Conservation (phyloP, 2,888 invertebrate genomes). For the Caenorhabditis imperialis region DNA sequence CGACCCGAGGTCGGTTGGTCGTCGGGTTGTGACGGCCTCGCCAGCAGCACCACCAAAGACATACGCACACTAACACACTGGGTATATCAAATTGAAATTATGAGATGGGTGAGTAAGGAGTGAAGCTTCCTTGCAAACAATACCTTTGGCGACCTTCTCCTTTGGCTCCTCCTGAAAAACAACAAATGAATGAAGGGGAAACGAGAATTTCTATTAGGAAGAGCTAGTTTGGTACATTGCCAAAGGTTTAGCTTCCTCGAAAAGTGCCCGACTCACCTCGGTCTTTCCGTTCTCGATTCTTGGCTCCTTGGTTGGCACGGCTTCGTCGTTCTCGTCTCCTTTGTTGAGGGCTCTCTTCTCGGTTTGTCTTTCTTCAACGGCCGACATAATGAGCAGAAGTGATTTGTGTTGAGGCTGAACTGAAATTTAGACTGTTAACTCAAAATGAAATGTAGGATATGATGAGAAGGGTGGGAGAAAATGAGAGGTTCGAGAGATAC, state of each 20-base stretch:
- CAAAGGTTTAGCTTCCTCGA: slow-evolving; percentile 2
- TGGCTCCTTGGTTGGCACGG: slow-evolving; percentile 62
- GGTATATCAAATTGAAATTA: slow-evolving; percentile 24
- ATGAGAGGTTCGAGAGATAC: slow-evolving; percentile 1
- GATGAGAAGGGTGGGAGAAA: background rate
- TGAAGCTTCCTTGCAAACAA: slow-evolving; percentile 11
- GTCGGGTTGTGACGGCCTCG: slow-evolving; percentile 41
- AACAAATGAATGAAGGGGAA: too few species aligned
- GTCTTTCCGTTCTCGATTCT: slow-evolving; percentile 64
- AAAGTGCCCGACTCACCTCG: slow-evolving; percentile 51
- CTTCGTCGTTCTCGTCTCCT: slow-evolving; percentile 63
- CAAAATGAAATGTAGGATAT: background rate
- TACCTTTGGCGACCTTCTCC: slow-evolving; percentile 61
- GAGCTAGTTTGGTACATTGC: too few species aligned
- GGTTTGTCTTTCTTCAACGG: slow-evolving; percentile 66
- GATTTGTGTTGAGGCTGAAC: slow-evolving; percentile 8
- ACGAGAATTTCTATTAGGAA: background rate
- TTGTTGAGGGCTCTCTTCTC: slow-evolving; percentile 63
- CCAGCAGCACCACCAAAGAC: slow-evolving; percentile 36
- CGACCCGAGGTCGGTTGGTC: slow-evolving; percentile 45
- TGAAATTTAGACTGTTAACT: slow-evolving; percentile 17
- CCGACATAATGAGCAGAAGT: slow-evolving; percentile 52
- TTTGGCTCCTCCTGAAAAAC: slow-evolving; percentile 59
- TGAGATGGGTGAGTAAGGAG: slow-evolving; percentile 3
- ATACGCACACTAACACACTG: slow-evolving; percentile 31